phyloP scores from a whole-genome alignment of 2,113 vertebrate species.

The Passer montanus region DNA sequence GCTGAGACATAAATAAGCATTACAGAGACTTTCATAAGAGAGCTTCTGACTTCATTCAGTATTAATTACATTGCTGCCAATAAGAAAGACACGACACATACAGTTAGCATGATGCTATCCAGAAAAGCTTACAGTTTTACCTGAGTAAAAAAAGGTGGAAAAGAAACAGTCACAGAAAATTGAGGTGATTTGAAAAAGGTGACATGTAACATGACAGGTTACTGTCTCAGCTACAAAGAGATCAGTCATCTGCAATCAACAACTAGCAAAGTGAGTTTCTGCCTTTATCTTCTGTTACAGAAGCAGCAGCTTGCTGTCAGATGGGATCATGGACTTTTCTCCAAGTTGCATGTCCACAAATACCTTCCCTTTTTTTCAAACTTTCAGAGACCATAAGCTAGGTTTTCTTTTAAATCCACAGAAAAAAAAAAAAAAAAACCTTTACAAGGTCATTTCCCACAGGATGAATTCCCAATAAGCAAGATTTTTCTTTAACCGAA shows the following conservation, averaged over 20 bases:
- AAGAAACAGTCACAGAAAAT: not conserved
- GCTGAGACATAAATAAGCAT: not conserved
- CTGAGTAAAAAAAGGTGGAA: not conserved
- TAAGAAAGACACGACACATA: accelerated
- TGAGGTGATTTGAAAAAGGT: not conserved
- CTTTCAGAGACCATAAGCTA: not conserved
- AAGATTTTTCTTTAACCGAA: not conserved
- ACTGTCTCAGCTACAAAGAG: not conserved
- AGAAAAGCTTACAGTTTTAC: not conserved
- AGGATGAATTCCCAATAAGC: not conserved
- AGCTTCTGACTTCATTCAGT: not conserved
- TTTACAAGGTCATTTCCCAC: not conserved
- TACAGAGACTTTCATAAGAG: not conserved
- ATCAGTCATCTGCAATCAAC: not conserved
- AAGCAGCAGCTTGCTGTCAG: not conserved
- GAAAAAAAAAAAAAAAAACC: not conserved
- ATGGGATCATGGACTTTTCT: not conserved
- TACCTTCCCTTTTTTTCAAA: not conserved
- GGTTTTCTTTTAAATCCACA: not conserved
- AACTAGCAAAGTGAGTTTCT: not conserved
- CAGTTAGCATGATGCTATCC: not conserved
- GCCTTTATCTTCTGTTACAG: not conserved
- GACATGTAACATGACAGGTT: not conserved
- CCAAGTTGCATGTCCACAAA: not conserved
- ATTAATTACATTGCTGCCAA: not conserved